These are phyloP conservation scores for Leucoptera coffeella DNA, from an alignment of 2,888 invertebrate genomes.

Conservation along the genomic window DNA sequence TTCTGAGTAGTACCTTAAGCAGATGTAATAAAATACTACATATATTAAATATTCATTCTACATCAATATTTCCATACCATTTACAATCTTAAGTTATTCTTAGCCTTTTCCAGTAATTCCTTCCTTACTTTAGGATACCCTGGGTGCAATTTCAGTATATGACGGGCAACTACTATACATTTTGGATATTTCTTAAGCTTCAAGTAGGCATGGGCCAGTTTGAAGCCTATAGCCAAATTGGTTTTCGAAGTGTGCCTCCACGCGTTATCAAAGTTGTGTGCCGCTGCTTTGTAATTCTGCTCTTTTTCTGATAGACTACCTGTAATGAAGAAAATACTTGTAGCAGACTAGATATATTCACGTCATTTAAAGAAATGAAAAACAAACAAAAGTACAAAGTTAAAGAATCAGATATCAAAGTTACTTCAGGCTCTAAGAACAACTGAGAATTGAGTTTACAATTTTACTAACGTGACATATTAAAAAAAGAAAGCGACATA, in stretches of 20 bases:
- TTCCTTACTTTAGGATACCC: conserved; percentile 88
- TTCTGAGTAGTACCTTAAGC: too few species aligned
- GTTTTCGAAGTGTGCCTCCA: conserved; percentile 79
- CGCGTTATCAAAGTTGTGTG: conserved; percentile 74
- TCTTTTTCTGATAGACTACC: conserved; percentile 89
- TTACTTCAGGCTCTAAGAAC: too few species aligned
- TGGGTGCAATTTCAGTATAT: conserved; percentile 73
- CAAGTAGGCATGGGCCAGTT: conserved; percentile 85
- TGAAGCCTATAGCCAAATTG: conserved; percentile 86
- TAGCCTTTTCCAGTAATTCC: conserved; percentile 89
- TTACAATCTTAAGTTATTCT: conserved; percentile 67
- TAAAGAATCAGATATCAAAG: too few species aligned
- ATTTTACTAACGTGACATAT: too few species aligned
- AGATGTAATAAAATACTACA: too few species aligned
- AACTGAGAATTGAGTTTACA: too few species aligned
- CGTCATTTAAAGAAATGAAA: background rate
- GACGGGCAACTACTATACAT: conserved; percentile 83
- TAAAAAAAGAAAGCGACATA: too few species aligned
- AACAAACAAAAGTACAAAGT: conserved; percentile 1
- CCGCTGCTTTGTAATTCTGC: conserved; percentile 81
- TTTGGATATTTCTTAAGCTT: conserved; percentile 84
- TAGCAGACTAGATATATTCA: background rate
- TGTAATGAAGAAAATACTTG: conserved; percentile 12
- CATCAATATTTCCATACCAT: too few species aligned
- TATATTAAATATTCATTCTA: too few species aligned